A percentile compares a stretch with the other conserved stretches of the same genome.
Conservation (phyloP, 1,140 invertebrate genomes). For the Megalonaias nervosa region DNA sequence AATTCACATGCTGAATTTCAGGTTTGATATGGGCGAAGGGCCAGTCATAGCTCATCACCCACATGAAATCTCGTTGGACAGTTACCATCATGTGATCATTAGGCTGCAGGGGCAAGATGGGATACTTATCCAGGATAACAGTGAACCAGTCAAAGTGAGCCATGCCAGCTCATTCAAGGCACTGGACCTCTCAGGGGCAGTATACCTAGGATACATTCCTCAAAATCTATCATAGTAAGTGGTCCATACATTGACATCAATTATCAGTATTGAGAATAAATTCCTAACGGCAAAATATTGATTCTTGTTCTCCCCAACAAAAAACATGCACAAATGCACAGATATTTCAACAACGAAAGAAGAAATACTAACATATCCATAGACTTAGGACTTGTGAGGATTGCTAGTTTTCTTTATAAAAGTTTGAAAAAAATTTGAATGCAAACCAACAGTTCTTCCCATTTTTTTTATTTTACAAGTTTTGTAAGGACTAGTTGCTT, state of each 20-base stretch:
- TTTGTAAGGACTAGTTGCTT: too few relatives aligned
- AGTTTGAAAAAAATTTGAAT: too few relatives aligned
- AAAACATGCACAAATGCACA: too few relatives aligned
- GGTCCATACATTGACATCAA: neutral
- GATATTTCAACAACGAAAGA: too few relatives aligned
- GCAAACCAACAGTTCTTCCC: too few relatives aligned
- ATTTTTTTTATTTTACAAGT: too few relatives aligned
- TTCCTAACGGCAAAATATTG: neutral
- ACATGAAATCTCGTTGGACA: slow-evolving; percentile 82
- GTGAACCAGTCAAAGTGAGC: slow-evolving; percentile 84
- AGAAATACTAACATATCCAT: too few relatives aligned
- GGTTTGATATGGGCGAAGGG: slow-evolving; percentile 91
- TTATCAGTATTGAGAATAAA: neutral
- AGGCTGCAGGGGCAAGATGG: slow-evolving; percentile 90
- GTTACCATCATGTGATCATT: slow-evolving; percentile 85
- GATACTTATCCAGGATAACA: slow-evolving; percentile 85
- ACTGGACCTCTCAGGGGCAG: slow-evolving; percentile 85
- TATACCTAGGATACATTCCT: slow-evolving; percentile 88
- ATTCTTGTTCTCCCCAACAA: too few relatives aligned
- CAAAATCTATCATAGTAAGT: slow-evolving; percentile 63
- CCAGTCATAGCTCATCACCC: slow-evolving; percentile 83
- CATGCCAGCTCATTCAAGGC: slow-evolving; percentile 86
- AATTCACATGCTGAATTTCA: slow-evolving; percentile 68
- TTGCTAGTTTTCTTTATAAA: too few relatives aligned
- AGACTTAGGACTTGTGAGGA: too few relatives aligned